Base-by-base conservation (phyloP, 2,113 vertebrate species). In the Craseonycteris thonglongyai region DNA sequence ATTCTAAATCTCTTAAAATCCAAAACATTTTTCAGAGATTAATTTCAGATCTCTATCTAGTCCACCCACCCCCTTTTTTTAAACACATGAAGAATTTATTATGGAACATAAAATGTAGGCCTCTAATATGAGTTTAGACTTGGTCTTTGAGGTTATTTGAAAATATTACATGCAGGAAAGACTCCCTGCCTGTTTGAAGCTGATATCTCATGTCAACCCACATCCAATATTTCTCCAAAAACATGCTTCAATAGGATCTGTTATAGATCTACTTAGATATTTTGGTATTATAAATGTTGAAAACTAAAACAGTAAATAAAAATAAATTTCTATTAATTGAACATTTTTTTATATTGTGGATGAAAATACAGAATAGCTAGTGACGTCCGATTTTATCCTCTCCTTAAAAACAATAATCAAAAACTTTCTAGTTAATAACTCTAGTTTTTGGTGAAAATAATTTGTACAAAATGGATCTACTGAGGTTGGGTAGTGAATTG, bases 1-100 rank as follows among this genome's bases (percentile, higher is more conserved):
- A 75, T 14, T 13, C 16, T 42, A 66, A 81, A 18, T 79, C 15
- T 72, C 22, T 6, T 33, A n/a, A 54, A 3, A 40, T 33, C 19
- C n/a, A 90, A 83, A 83, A 40, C 1, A 51, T 59, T 79, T 71
- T 65, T 83, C 58, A 92, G 8, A 49, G 26, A 65, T 79, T 59
- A 3, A 0, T 40, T 47, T 82, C 6, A 3, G 35, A 71, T 35
- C 8, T 94, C 87, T 66, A 59, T 69, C 3, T 58, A 82, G 38
- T 1, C n/a, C n/a, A n/a, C n/a, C n/a, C n/a, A n/a, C n/a, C n/a
- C 42, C 14, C 6, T 9, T 69, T 51, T 95, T 91, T 83, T 24
- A n/a, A n/a, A 85, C 13, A 18, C 88, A 28, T 76, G 35, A 94
- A 90, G 92, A 95, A 93, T 80, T 90, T 94, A 95, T 90, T 84